Percentiles rank a stretch among this genome's conserved stretches.
phyloP scores from a whole-genome alignment of 2,888 invertebrate genomes.

The Andrena bucephala region DNA sequence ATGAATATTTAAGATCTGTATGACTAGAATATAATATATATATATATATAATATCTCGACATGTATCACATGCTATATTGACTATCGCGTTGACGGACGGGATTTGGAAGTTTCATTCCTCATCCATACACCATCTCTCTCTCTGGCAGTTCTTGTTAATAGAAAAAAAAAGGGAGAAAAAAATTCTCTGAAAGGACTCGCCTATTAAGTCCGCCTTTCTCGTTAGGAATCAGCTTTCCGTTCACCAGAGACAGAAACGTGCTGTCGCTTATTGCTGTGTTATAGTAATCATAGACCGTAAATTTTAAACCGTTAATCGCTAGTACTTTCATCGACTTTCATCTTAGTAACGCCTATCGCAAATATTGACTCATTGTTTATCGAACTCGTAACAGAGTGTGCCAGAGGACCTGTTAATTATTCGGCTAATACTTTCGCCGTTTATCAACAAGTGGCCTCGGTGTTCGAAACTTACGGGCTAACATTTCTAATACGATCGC shows the following conservation, averaged over 20 bases:
- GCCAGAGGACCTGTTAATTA: constrained; percentile 21
- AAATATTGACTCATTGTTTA: constrained; percentile 52
- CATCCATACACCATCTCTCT: constrained; percentile 53
- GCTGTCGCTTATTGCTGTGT: constrained; percentile 72
- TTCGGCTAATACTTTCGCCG: constrained; percentile 54
- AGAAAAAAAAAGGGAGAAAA: neutral
- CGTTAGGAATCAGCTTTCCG: constrained; percentile 9
- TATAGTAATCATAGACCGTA: constrained; percentile 58
- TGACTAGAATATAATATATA: constrained; percentile 76
- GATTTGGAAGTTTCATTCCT: constrained; percentile 71
- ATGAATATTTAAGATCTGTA: constrained; percentile 78
- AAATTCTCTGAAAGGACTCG: constrained; percentile 5
- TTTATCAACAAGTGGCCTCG: constrained; percentile 30
- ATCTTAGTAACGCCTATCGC: constrained; percentile 42
- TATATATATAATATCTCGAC: constrained; percentile 75
- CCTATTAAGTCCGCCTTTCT: neutral
- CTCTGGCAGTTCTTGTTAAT: constrained; percentile 42
- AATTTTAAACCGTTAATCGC: constrained; percentile 57
- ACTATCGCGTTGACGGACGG: constrained; percentile 83
- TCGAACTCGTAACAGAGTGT: constrained; percentile 46
- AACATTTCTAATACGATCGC: constrained; percentile 25
- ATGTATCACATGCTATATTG: constrained; percentile 85
- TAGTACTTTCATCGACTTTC: constrained; percentile 71
- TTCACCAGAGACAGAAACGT: constrained; percentile 58
- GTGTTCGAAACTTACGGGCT: constrained; percentile 32